These are phyloP conservation scores for Wasmannia auropunctata DNA, from an alignment of 1,140 invertebrate genomes.

Conservation along the genomic window DNA sequence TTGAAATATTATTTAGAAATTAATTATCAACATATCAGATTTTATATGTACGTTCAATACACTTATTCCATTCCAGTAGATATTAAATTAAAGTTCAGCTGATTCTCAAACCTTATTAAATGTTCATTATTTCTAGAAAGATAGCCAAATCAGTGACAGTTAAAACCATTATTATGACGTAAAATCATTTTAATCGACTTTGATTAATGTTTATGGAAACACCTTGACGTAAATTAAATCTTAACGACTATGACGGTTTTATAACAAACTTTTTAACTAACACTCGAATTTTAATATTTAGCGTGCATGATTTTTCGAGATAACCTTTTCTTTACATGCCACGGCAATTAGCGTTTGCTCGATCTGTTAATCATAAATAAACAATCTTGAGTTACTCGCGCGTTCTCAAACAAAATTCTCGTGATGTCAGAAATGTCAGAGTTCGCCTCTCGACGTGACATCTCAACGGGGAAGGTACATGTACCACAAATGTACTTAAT, in stretches of 20 bases:
- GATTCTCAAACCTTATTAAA: not conserved
- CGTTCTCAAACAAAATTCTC: slow-evolving; percentile 36
- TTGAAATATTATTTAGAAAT: not conserved
- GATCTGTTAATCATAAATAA: slow-evolving; percentile 47
- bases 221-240: not conserved
- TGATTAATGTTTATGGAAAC: not conserved
- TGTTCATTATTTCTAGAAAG: not conserved
- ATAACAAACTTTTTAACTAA: not conserved
- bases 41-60: not conserved
- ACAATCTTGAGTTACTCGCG: slow-evolving; percentile 3
- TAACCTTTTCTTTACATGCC: slow-evolving; percentile 22
- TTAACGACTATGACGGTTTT: not conserved
- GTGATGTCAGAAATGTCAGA: slow-evolving; percentile 45
- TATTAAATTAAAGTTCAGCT: slow-evolving; percentile 11
- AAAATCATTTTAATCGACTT: slow-evolving; percentile 8
- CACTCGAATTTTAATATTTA: not conserved
- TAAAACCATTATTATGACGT: no score
- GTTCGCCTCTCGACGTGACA: slow-evolving; percentile 39
- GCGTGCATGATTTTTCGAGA: not conserved
- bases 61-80: not conserved
- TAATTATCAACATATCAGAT: not conserved
- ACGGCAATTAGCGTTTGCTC: slow-evolving; percentile 32
- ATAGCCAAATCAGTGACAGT: not conserved
- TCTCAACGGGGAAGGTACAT: slow-evolving; percentile 34
- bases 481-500: slow-evolving; percentile 52